Conservation (phyloP, 1,140 invertebrate species). For the Sinella curviseta region DNA sequence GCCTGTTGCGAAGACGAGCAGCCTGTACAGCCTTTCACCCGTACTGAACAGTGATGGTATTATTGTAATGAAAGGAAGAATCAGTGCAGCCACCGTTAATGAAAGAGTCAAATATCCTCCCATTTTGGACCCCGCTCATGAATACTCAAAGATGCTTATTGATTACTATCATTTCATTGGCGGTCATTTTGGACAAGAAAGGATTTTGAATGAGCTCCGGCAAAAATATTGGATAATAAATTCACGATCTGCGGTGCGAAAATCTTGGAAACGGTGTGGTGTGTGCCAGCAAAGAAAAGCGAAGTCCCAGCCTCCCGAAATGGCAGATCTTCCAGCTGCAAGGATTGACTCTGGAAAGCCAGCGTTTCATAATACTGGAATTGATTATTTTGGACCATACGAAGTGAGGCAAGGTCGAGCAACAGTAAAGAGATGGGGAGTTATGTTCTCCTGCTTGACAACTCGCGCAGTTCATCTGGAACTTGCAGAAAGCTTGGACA, state of each 20-base stretch:
- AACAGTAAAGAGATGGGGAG: neutral
- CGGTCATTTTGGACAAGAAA: conserved; percentile 16
- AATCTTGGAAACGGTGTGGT: neutral
- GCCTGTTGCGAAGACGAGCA: neutral
- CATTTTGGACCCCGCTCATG: conserved; percentile 8
- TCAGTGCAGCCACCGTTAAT: neutral
- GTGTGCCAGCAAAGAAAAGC: neutral
- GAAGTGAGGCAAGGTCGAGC: neutral
- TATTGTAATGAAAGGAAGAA: neutral
- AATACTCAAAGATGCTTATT: neutral
- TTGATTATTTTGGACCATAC: neutral
- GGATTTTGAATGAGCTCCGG: conserved; percentile 28
- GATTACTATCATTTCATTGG: neutral
- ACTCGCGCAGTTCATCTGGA: conserved; percentile 51
- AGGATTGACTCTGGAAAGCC: neutral
- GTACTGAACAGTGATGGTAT: conserved; percentile 1
- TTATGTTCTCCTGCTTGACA: conserved; percentile 45
- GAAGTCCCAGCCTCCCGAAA: neutral
- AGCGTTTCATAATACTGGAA: neutral
- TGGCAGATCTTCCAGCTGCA: neutral
- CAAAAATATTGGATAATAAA: conserved; percentile 42
- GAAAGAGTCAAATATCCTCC: neutral
- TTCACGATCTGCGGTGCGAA: conserved; percentile 18
- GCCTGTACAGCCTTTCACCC: neutral
- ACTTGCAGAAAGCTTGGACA: conserved; percentile 39